Evolutionary conservation across 2,113 vertebrate genomes (phyloP).

Genomic region (Abramis brama): DNA sequence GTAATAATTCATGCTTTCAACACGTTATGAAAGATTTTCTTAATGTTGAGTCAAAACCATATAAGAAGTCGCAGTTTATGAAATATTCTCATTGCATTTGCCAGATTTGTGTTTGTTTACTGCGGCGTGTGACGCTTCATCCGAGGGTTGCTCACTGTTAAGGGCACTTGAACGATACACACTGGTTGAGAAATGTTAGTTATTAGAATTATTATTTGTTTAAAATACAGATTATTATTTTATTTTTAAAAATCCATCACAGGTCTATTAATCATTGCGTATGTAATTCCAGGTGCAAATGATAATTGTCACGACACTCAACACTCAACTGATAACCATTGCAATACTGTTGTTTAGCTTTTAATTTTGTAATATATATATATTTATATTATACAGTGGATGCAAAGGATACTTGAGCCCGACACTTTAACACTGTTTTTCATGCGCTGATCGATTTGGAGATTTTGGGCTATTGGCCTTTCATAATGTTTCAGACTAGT

Average conservation of each 20-base stretch:
- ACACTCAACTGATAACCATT: neutral
- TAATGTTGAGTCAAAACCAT: neutral
- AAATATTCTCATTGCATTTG: neutral
- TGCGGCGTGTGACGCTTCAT: neutral
- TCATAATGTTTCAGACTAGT: too few species aligned
- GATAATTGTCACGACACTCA: too few species aligned
- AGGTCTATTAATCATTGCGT: neutral
- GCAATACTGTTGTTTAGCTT: neutral
- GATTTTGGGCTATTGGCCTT: too few species aligned
- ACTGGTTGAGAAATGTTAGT: too few species aligned
- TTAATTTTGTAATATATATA: neutral
- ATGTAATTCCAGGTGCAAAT: neutral
- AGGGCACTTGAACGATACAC: neutral
- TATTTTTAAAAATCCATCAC: too few species aligned
- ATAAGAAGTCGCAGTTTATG: neutral
- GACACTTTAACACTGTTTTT: too few species aligned
- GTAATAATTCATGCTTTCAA: slow-evolving; percentile 4
- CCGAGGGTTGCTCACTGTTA: neutral
- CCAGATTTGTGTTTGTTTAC: neutral
- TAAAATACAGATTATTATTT: too few species aligned
- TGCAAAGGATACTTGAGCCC: neutral
- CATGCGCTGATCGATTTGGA: too few species aligned
- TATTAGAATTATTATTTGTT: too few species aligned
- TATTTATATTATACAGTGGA: neutral
- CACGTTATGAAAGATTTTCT: neutral